A percentile compares a stretch with the other conserved stretches of the same genome.
Conservation (phyloP, 2,113 vertebrate genomes). For the Motacilla tschutschensis region DNA sequence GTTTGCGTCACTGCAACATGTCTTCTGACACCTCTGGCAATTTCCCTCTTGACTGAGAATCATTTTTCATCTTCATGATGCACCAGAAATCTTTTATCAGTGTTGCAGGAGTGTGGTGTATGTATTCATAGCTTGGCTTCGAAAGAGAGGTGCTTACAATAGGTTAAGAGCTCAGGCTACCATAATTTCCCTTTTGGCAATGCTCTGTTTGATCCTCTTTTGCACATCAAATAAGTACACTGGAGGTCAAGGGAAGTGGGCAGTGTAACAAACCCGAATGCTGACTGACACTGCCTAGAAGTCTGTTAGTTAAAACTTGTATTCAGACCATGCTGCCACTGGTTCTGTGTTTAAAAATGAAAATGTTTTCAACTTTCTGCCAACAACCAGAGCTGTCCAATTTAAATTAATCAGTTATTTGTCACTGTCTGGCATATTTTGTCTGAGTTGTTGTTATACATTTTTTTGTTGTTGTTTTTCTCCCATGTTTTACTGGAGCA, state of each 20-base stretch:
- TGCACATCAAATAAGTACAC: not conserved
- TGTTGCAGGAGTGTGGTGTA: not conserved
- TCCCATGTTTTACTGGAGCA: not conserved
- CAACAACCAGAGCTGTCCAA: not conserved
- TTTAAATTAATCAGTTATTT: constrained; percentile 59
- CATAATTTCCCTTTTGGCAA: constrained; percentile 18
- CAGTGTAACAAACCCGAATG: not conserved
- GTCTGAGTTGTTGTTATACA: not conserved
- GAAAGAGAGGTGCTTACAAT: not conserved
- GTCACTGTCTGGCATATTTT: constrained; percentile 6
- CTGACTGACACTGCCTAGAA: not conserved
- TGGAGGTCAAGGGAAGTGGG: not conserved
- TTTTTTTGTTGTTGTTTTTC: constrained; percentile 10
- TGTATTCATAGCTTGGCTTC: not conserved
- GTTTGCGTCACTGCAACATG: constrained; percentile 22
- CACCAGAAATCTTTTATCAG: not conserved
- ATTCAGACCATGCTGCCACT: not conserved
- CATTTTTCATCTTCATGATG: constrained; percentile 33
- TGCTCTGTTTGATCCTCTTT: constrained; percentile 23
- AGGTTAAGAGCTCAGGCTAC: not conserved
- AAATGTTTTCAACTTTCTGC: constrained; percentile 16
- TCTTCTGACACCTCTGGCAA: constrained; percentile 47
- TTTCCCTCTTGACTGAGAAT: constrained; percentile 31
- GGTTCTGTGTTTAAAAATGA: not conserved
- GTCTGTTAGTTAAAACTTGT: not conserved